Evolutionary conservation across 2,888 invertebrate genomes (phyloP).

Genomic region (Pseudanteris insignis): DNA sequence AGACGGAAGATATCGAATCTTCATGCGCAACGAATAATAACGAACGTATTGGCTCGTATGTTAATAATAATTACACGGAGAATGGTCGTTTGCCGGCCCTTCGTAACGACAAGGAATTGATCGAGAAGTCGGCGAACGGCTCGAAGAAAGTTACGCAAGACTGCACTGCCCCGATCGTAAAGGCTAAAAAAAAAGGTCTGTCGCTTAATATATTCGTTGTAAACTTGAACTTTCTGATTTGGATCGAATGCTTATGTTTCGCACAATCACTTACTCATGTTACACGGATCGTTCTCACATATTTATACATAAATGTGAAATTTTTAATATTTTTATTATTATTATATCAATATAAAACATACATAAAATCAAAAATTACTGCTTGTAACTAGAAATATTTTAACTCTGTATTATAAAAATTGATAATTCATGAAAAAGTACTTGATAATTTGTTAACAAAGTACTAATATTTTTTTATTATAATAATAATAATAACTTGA

Average conservation of each 20-base stretch:
- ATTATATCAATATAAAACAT: no score
- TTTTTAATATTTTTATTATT: neutral
- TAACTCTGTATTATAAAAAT: no score
- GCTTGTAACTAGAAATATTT: no score
- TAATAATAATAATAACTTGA: no score
- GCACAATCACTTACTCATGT: slow-evolving; percentile 18
- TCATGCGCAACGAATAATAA: slow-evolving; percentile 65
- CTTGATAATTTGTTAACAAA: no score
- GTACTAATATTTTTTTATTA: no score
- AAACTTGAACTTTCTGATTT: slow-evolving; percentile 33
- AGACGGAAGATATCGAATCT: slow-evolving; percentile 66
- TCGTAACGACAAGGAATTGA: slow-evolving; percentile 63
- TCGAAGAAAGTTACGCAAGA: slow-evolving; percentile 41
- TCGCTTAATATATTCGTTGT: slow-evolving; percentile 8
- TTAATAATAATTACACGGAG: slow-evolving; percentile 62
- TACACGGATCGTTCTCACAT: neutral
- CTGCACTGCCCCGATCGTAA: slow-evolving; percentile 15
- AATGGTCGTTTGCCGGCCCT: slow-evolving; percentile 59
- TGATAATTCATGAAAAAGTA: no score
- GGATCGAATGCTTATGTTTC: slow-evolving; percentile 19
- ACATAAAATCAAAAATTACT: no score
- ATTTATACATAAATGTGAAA: no score
- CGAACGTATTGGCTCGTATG: slow-evolving; percentile 67
- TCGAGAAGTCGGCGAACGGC: slow-evolving; percentile 53
- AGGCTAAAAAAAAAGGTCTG: slow-evolving; percentile 48